Evolutionary conservation across 2,888 invertebrate species (phyloP).

Genomic region (Andrena praecox): DNA sequence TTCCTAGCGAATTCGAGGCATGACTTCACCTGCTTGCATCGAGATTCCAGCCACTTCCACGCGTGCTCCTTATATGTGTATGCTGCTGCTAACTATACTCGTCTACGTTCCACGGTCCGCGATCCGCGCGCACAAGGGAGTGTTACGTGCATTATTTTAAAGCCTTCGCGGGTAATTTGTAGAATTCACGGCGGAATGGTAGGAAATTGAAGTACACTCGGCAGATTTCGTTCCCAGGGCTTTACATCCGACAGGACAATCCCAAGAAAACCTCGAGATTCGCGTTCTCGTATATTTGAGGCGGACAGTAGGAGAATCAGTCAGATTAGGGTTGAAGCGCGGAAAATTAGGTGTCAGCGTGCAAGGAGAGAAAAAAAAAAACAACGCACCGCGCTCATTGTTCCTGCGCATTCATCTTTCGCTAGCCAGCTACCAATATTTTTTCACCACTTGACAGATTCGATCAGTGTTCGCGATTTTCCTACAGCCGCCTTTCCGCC

Average conservation of each 20-base stretch:
- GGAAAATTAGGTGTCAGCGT: constrained; percentile 78
- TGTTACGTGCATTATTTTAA: constrained; percentile 10
- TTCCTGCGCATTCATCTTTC: constrained; percentile 69
- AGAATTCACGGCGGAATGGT: constrained; percentile 1
- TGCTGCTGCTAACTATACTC: background rate
- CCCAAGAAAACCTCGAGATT: constrained; percentile 48
- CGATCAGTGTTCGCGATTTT: constrained; percentile 66
- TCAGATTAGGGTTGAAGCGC: constrained; percentile 77
- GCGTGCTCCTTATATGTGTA: background rate
- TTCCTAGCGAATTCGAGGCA: constrained; percentile 30
- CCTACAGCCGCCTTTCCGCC: constrained; percentile 5
- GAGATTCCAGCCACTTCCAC: background rate
- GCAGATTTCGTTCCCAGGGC: constrained; percentile 19
- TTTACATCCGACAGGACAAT: constrained; percentile 46
- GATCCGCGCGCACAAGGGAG: background rate
- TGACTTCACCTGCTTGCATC: background rate
- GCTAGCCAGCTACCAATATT: constrained; percentile 68
- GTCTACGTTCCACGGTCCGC: too few relatives aligned
- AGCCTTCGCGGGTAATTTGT: constrained; percentile 18
- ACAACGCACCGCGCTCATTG: constrained; percentile 66
- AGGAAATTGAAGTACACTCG: constrained; percentile 33
- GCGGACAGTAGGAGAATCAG: constrained; percentile 70
- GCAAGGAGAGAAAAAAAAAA: background rate
- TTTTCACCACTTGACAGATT: constrained; percentile 74
- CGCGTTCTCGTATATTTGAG: constrained; percentile 53